These are phyloP conservation scores for Cydia strobilella DNA, from an alignment of 1,140 invertebrate species.

Conservation along the genomic window DNA sequence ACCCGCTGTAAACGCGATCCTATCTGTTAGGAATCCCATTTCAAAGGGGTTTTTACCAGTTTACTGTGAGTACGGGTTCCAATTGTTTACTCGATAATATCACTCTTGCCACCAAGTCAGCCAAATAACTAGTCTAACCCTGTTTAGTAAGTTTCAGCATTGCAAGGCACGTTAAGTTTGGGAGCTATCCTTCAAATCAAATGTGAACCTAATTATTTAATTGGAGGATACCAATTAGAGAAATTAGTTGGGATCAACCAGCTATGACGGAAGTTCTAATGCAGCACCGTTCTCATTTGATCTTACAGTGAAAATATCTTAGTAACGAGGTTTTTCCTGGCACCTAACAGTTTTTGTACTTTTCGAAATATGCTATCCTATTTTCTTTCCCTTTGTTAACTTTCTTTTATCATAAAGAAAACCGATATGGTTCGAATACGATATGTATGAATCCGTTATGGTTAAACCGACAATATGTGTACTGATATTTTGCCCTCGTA, in stretches of 20 bases:
- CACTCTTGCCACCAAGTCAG: neutral
- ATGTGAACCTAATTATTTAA: neutral
- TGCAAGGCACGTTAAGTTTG: neutral
- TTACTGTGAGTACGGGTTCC: constrained; percentile 23
- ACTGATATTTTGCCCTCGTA: too few species aligned
- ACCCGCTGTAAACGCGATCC: constrained; percentile 27
- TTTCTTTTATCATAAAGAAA: too few species aligned
- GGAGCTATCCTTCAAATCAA: neutral
- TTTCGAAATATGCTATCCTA: too few species aligned
- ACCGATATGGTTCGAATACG: too few species aligned
- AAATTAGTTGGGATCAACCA: neutral
- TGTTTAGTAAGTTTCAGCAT: neutral
- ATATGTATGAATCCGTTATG: too few species aligned
- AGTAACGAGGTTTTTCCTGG: too few species aligned
- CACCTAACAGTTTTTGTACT: too few species aligned
- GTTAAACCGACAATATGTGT: too few species aligned
- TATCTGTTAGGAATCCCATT: constrained; percentile 25
- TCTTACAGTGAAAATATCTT: too few species aligned
- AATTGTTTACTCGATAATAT: constrained; percentile 19
- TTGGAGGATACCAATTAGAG: constrained; percentile 11
- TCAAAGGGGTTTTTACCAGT: constrained; percentile 30
- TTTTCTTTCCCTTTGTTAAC: too few species aligned
- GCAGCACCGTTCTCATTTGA: too few species aligned
- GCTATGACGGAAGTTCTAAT: neutral
- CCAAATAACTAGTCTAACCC: neutral